These are phyloP conservation scores for Cacoxenus indagator DNA, from an alignment of 2,888 invertebrate genomes.

Conservation along the genomic window DNA sequence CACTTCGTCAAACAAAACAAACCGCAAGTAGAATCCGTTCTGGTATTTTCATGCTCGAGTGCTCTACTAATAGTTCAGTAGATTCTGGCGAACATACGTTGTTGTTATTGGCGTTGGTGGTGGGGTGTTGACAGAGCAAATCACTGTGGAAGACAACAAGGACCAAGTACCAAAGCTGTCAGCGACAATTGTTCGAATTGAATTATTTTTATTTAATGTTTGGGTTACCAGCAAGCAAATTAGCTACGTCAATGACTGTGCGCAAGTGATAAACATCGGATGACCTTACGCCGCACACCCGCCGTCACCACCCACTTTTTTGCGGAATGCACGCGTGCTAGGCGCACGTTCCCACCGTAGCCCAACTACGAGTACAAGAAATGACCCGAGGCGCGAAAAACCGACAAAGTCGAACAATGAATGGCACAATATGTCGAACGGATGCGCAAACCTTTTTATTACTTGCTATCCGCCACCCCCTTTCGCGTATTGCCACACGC, in stretches of 20 bases:
- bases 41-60: background rate
- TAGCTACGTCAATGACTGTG: conserved; percentile 66
- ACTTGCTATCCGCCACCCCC: conserved; percentile 24
- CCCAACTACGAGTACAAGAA: background rate
- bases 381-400: conserved; percentile 69
- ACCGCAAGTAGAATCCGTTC: conserved; percentile 26
- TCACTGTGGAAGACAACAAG: conserved; percentile 37
- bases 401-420: conserved; percentile 57
- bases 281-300: conserved; percentile 29
- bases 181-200: conserved; percentile 66
- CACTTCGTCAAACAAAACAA: conserved; percentile 47
- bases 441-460: conserved; percentile 68
- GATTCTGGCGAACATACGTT: background rate
- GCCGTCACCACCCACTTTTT: conserved; percentile 39
- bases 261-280: conserved; percentile 26
- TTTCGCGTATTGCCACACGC: conserved; percentile 38
- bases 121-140: conserved; percentile 26
- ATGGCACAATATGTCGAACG: conserved; percentile 57
- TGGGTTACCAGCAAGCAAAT: conserved; percentile 66
- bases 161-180: conserved; percentile 16
- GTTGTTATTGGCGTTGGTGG: background rate
- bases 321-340: conserved; percentile 53
- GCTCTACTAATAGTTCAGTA: background rate
- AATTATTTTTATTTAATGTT: conserved; percentile 69
- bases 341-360: conserved; percentile 44